Base-by-base conservation (phyloP, 2,113 vertebrate genomes). In the Anthoscopus minutus region DNA sequence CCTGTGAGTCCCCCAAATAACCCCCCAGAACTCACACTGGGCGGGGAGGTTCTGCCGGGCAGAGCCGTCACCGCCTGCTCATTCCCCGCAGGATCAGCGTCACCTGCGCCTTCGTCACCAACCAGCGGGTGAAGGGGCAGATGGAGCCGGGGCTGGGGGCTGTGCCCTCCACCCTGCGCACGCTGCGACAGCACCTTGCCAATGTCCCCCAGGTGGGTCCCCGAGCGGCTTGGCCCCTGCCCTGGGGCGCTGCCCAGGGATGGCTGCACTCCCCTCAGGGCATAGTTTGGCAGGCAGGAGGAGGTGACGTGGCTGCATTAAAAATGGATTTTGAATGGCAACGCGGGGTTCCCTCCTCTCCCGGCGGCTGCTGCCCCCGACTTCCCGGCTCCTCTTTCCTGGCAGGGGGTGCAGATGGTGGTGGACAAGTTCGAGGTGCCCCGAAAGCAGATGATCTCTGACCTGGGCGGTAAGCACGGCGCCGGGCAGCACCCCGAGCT, bases 91-190 rank as follows among this genome's bases (percentile, higher is more conserved):
- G 98, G 82, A 64, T 80, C 40, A 97, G 98, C 2, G 88, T 98
- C 33, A 86, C 97, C 89, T 98, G 97, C 9, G 98, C 98, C 50
- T 98, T 98, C 2, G 87, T 96, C 61, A 96, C 97, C 88, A 98
- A 97, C 94, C 97, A 98, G 94, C 42, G 81, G 45, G 95, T 96
- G 44, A 97, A 97, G 20, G 78, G 94, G 17, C 97, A 98, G 71
- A 92, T 96, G 81, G 94, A 95, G 37, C 97, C 97, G 3, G 97
- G 97, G 17, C 88, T 97, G 7, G 28, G 73, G 37, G 97, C 98
- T 0, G 81, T 98, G 44, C 92, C 96, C 0, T 54, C 81, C 86
- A 97, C 94, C 3, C 71, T 98, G 67, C 89, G 81, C 73, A 92
- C 92, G 53, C 93, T 98, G 65, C 91, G 74, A 17, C 88, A 94